Evolutionary conservation across 1,140 invertebrate genomes (phyloP), one percentile per base, ranked within the genome.

Genomic region (Anastatus disparis): DNA sequence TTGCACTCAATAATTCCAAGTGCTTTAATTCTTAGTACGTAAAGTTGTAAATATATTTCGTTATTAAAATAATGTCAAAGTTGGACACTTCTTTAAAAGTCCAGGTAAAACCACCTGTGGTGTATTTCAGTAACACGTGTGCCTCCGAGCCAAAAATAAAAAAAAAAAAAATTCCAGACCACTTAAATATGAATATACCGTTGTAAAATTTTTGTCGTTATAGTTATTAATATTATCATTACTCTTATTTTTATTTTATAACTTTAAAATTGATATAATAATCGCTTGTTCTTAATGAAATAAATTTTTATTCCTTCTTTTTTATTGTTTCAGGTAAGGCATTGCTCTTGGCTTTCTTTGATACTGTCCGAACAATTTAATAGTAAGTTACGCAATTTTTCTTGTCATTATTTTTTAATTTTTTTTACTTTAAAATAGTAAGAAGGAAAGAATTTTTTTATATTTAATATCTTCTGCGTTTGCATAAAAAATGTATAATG

Each of bases 131-230:
- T 31, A 46, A 48, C n/a, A 2, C 12, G 40, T 42, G 13, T 22
- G 13, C 20, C 22, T 46, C 26, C 44, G 13, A n/a, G 15, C n/a
- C n/a, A n/a, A n/a, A n/a, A n/a, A n/a, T n/a, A n/a, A n/a, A n/a
- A n/a, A n/a, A n/a, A n/a, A n/a, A n/a, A 1, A n/a, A 40, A 44
- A 44, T 61, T 61, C 44, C 53, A 56, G 40, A n/a, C n/a, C 22
- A 44, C 15, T 44, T 44, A 44, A 61, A 48, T 48, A 9, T 13
- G 12, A 46, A 31, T 48, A 48, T n/a, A 46, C 44, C 59, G 26
- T 62, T 31, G 10, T 9, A 29, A 20, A 27, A 17, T 44, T 20
- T n/a, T 17, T 48, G 8, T 17, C 22, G 40, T 20, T 27, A 61
- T 15, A 61, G 38, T 61, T 62, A 62, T 48, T 31, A 29, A 31